Base-by-base conservation (phyloP, 1,140 invertebrate genomes). In the Drosophila erecta region DNA sequence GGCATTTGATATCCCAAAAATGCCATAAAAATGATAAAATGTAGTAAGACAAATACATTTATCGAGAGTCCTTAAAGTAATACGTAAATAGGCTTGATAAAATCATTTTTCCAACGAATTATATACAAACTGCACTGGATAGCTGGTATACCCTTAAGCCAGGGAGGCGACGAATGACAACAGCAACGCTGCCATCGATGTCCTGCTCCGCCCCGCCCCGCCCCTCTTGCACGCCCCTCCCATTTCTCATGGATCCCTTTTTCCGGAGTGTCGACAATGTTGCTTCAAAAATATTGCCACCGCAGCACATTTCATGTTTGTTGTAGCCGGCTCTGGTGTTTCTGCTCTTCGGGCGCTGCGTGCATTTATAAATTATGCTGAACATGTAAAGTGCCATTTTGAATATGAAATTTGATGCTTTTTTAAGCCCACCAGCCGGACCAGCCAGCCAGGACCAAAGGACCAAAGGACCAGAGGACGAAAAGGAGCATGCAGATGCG, bases 351-450 rank as follows among this genome's bases (percentile, higher is more conserved):
- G 20, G 65, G 33, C 12, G 49, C 70, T 89, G 79, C 75, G 79
- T 89, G 78, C 81, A 90, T 91, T 85, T 91, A 91, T 91, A 91
- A 91, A 91, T 91, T 91, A 91, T 91, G 84, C 90, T 83, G 81
- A 90, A 87, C 90, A 91, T 90, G 90, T 87, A 91, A 91, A 91
- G 72, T 91, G 90, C 86, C 90, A 91, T 91, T 91, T 91, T 91
- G 90, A 91, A 91, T 91, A 91, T 91, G 90, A 91, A 91, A 91
- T 91, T 91, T 91, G 90, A 91, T 91, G 90, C 90, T 79, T 83
- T 91, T 91, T 91, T 91, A 91, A 91, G 90, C 90, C 83, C 62
- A 44, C 56, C 54, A 55, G 58, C 58, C 79, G 51, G 79, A 70
- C 67, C 76, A 43, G 50, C 47, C 10, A 50, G 35, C 50, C 38